phyloP scores from a whole-genome alignment of 2,797 vertebrate species.

The Lutjanus argentimaculatus region DNA sequence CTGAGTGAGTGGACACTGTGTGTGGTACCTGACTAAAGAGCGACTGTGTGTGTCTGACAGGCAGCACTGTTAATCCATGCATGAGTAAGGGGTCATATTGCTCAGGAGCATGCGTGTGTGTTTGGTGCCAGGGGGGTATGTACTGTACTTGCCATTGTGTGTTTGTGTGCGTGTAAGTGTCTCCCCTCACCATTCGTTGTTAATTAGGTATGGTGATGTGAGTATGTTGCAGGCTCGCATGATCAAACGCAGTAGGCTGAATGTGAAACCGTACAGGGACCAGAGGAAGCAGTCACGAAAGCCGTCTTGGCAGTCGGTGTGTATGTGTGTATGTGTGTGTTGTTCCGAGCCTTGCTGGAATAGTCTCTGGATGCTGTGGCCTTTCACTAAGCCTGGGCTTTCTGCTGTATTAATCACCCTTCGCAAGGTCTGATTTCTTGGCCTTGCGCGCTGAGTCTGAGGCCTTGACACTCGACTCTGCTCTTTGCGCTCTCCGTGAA shows the following conservation, averaged over 20 bases:
- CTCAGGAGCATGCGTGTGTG: conserved; percentile 40
- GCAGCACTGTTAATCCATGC: conserved; percentile 71
- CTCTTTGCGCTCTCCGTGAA: conserved; percentile 49
- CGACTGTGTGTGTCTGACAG: conserved; percentile 68
- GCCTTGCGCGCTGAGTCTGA: conserved; percentile 54
- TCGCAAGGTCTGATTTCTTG: conserved; percentile 79
- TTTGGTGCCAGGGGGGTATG: conserved; percentile 12
- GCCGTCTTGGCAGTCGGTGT: conserved; percentile 58
- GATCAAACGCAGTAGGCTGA: conserved; percentile 69
- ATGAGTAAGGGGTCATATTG: conserved; percentile 61
- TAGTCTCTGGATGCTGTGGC: conserved; percentile 74
- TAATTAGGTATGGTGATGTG: conserved; percentile 76
- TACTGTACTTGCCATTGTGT: conserved; percentile 41
- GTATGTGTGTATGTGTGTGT: conserved; percentile 33
- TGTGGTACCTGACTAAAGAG: conserved; percentile 60
- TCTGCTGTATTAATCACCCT: conserved; percentile 78
- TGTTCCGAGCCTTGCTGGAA: conserved; percentile 67
- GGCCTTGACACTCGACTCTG: conserved; percentile 69
- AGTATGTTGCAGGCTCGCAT: conserved; percentile 63
- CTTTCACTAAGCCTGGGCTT: conserved; percentile 72
- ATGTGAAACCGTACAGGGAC: conserved; percentile 71
- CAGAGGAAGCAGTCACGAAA: conserved; percentile 70
- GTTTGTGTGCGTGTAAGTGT: conserved; percentile 57
- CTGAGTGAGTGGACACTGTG: conserved; percentile 51
- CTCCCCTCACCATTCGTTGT: conserved; percentile 66